Evolutionary conservation across 2,797 vertebrate species (phyloP).

Genomic region (Spondyliosoma cantharus): DNA sequence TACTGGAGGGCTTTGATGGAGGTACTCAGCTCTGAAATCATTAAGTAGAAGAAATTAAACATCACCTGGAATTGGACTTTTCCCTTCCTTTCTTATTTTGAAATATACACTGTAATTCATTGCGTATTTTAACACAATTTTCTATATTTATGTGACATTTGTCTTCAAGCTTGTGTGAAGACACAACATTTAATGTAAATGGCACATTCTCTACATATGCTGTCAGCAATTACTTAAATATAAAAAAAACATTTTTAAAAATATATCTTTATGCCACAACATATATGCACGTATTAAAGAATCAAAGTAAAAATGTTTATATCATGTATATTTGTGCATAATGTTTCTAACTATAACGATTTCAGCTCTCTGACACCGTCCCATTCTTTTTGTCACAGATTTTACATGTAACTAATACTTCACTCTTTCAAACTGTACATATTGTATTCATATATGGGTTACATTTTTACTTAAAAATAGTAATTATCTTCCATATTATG

Average conservation of each 20-base stretch:
- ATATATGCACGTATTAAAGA: neutral
- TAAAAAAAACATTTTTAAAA: too few species aligned
- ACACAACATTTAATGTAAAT: neutral
- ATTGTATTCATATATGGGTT: neutral
- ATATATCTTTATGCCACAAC: too few species aligned
- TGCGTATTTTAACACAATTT: neutral
- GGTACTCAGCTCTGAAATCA: constrained; percentile 82
- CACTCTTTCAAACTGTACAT: neutral
- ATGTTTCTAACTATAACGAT: too few species aligned
- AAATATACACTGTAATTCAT: neutral
- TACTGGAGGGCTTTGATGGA: constrained; percentile 78
- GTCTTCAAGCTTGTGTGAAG: neutral
- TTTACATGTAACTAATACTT: neutral
- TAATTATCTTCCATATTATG: too few species aligned
- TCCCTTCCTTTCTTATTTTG: neutral
- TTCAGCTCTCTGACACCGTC: too few species aligned
- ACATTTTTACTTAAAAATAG: neutral
- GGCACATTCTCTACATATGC: neutral
- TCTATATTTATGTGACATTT: neutral
- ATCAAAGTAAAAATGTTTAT: neutral
- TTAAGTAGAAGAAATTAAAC: neutral
- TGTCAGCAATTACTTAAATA: neutral
- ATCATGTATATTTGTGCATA: too few species aligned
- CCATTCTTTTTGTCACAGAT: neutral
- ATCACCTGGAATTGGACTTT: neutral